Conservation (phyloP, 1,140 invertebrate species). For the Aphelenchoides besseyi region DNA sequence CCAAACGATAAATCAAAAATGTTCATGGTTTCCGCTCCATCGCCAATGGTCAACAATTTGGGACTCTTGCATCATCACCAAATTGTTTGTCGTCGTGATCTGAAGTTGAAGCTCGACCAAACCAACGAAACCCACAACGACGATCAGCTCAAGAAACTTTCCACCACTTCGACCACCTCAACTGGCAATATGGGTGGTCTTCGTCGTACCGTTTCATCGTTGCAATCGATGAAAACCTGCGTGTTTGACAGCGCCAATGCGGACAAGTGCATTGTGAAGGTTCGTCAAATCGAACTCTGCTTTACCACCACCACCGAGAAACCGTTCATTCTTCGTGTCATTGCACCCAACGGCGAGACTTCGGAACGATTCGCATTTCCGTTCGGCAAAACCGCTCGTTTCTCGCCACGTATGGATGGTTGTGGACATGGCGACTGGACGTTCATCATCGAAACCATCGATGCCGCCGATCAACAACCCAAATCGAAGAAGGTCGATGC, state of each 20-base stretch:
- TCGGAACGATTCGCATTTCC: constrained; percentile 4
- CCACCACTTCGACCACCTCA: background rate
- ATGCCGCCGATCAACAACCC: constrained; percentile 17
- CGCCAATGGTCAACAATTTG: background rate
- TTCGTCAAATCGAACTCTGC: constrained; percentile 31
- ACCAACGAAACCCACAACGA: background rate
- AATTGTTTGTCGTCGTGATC: background rate
- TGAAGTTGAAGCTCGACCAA: constrained; percentile 7
- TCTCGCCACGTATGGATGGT: constrained; percentile 23
- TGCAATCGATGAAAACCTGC: constrained; percentile 12
- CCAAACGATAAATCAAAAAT: constrained; percentile 10
- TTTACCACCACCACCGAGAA: constrained; percentile 25
- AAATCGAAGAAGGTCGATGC: constrained; percentile 24
- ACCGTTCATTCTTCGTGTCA: constrained; percentile 23
- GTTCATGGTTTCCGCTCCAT: constrained; percentile 24
- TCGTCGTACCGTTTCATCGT: constrained; percentile 15
- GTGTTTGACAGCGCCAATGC: background rate
- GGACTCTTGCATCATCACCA: background rate
- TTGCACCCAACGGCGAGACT: constrained; percentile 30
- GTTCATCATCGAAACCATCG: constrained; percentile 18
- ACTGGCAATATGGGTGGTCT: background rate
- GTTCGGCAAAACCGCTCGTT: constrained; percentile 23
- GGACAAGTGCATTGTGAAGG: background rate
- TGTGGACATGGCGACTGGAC: constrained; percentile 37
- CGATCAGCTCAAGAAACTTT: background rate